Evolutionary conservation across 1,140 invertebrate species (phyloP).

Genomic region (Eumaeus atala): DNA sequence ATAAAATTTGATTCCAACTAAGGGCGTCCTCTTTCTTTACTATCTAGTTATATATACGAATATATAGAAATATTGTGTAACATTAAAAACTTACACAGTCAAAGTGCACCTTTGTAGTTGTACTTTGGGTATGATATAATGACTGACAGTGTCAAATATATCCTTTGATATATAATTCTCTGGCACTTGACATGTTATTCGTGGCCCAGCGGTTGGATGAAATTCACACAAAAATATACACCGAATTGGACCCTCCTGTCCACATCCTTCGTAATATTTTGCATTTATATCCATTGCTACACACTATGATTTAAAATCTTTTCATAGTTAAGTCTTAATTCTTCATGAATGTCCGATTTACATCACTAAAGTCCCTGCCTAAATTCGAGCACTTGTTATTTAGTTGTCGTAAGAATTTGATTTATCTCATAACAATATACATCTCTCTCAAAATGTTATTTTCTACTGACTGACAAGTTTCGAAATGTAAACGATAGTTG

Average conservation of each 20-base stretch:
- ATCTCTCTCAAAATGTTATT: conserved; percentile 3
- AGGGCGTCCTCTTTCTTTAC: too few relatives aligned
- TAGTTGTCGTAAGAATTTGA: neutral
- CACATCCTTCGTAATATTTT: conserved; percentile 74
- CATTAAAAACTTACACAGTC: conserved; percentile 83
- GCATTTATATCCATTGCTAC: conserved; percentile 60
- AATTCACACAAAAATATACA: conserved; percentile 91
- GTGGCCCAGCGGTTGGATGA: conserved; percentile 86
- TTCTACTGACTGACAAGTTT: neutral
- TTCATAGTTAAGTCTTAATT: neutral
- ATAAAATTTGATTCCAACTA: too few relatives aligned
- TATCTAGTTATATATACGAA: too few relatives aligned
- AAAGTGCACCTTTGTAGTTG: conserved; percentile 90
- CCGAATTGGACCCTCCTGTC: conserved; percentile 81
- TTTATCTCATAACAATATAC: neutral
- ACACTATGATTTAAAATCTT: conserved; percentile 10
- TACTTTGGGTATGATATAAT: conserved; percentile 94
- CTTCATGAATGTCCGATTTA: conserved; percentile 1
- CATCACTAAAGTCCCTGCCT: neutral
- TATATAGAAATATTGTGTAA: neutral
- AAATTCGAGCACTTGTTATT: neutral
- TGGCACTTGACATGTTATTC: conserved; percentile 88
- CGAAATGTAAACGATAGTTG: too few relatives aligned
- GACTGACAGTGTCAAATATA: conserved; percentile 91
- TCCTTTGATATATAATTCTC: conserved; percentile 91